These are phyloP conservation scores for Theristicus caerulescens DNA, from an alignment of 2,113 vertebrate species.

Conservation along the genomic window DNA sequence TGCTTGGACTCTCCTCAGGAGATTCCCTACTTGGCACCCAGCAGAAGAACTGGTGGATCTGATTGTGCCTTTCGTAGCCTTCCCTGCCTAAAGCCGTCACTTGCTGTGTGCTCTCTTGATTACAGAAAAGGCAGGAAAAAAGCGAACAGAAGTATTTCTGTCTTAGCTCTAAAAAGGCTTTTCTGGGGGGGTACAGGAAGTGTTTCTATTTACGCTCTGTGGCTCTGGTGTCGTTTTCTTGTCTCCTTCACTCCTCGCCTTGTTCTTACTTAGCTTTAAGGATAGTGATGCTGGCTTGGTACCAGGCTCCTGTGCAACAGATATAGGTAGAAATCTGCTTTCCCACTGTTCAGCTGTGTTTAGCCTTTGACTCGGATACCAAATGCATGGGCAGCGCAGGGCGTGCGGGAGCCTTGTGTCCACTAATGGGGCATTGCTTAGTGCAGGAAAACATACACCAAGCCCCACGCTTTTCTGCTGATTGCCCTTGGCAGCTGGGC, in stretches of 20 bases:
- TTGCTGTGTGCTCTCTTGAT: not conserved
- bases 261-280: not conserved
- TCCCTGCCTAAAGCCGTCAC: not conserved
- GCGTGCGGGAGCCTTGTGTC: rapidly evolving
- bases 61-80: not conserved
- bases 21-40: not conserved
- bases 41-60: not conserved
- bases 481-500: not conserved
- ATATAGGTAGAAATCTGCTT: not conserved
- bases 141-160: not conserved
- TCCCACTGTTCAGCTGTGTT: not conserved
- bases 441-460: not conserved
- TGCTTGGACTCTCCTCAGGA: not conserved
- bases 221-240: not conserved
- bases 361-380: not conserved
- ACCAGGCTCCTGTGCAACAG: not conserved
- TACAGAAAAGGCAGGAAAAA: not conserved
- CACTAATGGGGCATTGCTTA: rapidly evolving
- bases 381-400: rapidly evolving
- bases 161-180: not conserved
- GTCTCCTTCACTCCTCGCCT: not conserved
- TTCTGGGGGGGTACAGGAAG: rapidly evolving
- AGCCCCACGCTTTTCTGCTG: not conserved
- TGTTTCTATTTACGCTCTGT: not conserved
- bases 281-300: not conserved